Conservation (phyloP, 2,888 invertebrate genomes). For the Apeira syringaria region DNA sequence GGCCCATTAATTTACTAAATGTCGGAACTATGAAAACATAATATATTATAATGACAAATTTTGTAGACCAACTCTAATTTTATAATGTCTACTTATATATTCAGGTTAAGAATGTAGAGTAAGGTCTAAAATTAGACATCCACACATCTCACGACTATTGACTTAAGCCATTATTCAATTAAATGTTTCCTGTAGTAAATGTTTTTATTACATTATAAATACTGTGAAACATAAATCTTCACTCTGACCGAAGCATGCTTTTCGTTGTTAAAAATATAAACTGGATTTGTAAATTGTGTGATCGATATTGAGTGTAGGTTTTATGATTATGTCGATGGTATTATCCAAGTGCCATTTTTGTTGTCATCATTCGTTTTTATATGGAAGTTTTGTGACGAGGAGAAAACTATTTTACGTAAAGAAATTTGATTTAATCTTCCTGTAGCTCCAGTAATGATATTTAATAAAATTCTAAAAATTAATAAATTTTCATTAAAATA, state of each 20-base stretch:
- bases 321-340: neutral
- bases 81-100: neutral
- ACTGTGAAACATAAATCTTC: constrained; percentile 3
- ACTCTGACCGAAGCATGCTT: neutral
- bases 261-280: constrained; percentile 1
- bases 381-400: too few species aligned
- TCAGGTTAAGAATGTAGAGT: neutral
- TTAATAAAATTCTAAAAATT: too few species aligned
- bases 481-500: too few species aligned
- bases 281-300: constrained; percentile 1
- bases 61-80: constrained; percentile 4
- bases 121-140: neutral
- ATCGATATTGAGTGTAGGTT: constrained; percentile 1
- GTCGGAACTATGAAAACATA: neutral
- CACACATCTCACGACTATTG: constrained; percentile 17
- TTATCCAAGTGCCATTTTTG: too few species aligned
- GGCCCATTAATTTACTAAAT: neutral
- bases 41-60: constrained; percentile 2
- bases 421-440: too few species aligned
- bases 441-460: too few species aligned
- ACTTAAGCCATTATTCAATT: constrained; percentile 19
- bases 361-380: too few species aligned
- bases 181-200: constrained; percentile 17
- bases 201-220: constrained; percentile 14
- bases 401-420: too few species aligned